Evolutionary conservation across 53 echinoderm and acorn worm species (phyloP), one percentile per base, ranked within the genome.

Genomic region (Arbacia lixula): DNA sequence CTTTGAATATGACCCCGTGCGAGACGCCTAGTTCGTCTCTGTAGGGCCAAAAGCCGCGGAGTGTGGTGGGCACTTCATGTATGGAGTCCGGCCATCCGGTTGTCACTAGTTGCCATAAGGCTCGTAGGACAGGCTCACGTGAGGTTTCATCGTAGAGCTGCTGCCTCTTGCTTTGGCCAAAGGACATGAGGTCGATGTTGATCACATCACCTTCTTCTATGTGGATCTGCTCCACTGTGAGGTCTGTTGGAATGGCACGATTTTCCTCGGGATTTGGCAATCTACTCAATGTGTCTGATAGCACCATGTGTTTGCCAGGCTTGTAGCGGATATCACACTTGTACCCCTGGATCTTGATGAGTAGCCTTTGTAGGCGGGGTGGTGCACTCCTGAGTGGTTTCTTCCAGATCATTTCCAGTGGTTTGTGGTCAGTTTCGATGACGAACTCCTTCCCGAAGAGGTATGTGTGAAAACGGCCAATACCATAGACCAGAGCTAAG

Each of bases 271-370:
- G 83, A 29, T 86, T 92, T 1, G 86, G 92, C 43, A 92, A 52
- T 29, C 86, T 61, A 54, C 89, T 92, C 1, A 89, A 62, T 21
- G 92, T 83, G 58, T 92, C 86, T 3, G 89, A 89, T 29, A 90
- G 61, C 19, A 77, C 71, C 85, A 90, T 93, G 0, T 72, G 66
- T 28, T 49, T 84, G 4, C 88, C 85, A 36, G 90, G 82, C 35
- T 76, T 76, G 69, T 93, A 90, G 30, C 34, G 29, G 5, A 85
- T 36, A n/a, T 84, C 62, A 60, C 79, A 87, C 28, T 87, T 84
- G 61, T 93, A 93, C 6, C 85, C 87, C 74, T 93, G 90, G 12
- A 87, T 71, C 60, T 85, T 90, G 40, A 93, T 87, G 14, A 91
- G 82, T 17, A 93, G 81, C 29, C 90, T 68, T 41, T 90, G 89